Base-by-base conservation (phyloP, 2,797 vertebrate species). In the Synaphobranchus kaupii region DNA sequence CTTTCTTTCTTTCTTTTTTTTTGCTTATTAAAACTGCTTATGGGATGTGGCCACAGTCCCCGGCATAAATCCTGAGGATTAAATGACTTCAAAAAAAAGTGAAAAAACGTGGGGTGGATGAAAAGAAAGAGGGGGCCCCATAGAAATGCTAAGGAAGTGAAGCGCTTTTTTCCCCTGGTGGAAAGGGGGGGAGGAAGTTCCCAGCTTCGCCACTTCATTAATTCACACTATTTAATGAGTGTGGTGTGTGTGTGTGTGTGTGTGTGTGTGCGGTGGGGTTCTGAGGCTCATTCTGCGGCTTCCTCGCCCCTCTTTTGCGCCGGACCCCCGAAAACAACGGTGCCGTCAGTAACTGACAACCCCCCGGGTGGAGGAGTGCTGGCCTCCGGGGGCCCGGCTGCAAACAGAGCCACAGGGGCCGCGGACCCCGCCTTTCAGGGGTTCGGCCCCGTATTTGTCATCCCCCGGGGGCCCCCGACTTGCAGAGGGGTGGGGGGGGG, bases 141-240 rank as follows among this genome's bases (percentile, higher is more conserved):
- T 88, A 95, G 95, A 94, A 94, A 96, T 90, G 89, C 92, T 95
- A 96, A 96, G 94, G 93, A 96, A 95, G 94, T 93, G 91, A 92
- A 92, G 89, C 91, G 93, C 92, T 94, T 91, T 93, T 92, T 89
- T 89, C 88, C 87, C 34, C 87, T 78, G 92, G 92, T 93, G 66
- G 93, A 93, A 91, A 86, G 91, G 93, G 92, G 90, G 88, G 88
- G 89, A 96, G 94, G 94, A 94, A 94, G 94, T 97, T 96, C 95
- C 94, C 91, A 96, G 94, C 94, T 94, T 93, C 90, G 92, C 91
- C 95, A 96, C 95, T 97, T 96, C 96, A 96, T 96, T 97, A 97
- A 96, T 95, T 96, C 94, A 94, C 93, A 92, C 93, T 95, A 95
- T 96, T 95, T 96, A 96, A 96, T 94, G 95, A 96, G 93, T 90